A percentile compares a stretch with the other conserved stretches of the same genome.
These are phyloP conservation scores for Sarcophaga caerulescens DNA, from an alignment of 2,888 invertebrate species.

Conservation along the genomic window DNA sequence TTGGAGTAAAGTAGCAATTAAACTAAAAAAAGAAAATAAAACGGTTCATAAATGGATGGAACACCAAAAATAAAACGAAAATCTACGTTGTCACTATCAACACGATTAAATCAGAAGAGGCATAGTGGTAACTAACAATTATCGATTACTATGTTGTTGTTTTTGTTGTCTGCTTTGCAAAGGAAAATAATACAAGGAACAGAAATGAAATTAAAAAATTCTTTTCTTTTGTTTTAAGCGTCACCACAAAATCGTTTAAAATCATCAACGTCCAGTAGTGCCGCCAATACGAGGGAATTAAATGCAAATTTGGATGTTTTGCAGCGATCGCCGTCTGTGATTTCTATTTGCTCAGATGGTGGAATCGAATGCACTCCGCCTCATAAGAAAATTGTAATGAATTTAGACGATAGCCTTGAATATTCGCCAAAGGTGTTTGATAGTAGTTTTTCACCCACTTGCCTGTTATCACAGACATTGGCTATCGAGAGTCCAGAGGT, in stretches of 20 bases:
- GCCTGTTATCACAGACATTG: constrained; percentile 76
- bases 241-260: constrained; percentile 73
- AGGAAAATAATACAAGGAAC: not conserved
- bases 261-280: constrained; percentile 14
- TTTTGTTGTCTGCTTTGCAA: not conserved
- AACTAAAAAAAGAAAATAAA: not conserved
- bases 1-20: not conserved
- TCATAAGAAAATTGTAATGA: constrained; percentile 71
- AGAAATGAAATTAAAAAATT: not conserved
- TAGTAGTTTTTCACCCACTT: constrained; percentile 74
- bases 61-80: constrained; percentile 72
- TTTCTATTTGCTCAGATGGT: constrained; percentile 64
- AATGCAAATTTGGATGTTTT: constrained; percentile 16
- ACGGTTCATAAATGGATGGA: constrained; percentile 71
- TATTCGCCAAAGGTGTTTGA: constrained; percentile 75
- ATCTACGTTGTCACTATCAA: constrained; percentile 74
- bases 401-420: constrained; percentile 75
- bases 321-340: constrained; percentile 63
- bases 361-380: constrained; percentile 76
- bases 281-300: not conserved
- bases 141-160: not conserved
- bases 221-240: constrained; percentile 67
- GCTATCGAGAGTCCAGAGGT: constrained; percentile 78
- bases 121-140: constrained; percentile 72
- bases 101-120: constrained; percentile 73